phyloP scores from a whole-genome alignment of 1,140 invertebrate genomes.

The Lepidurus arcticus region DNA sequence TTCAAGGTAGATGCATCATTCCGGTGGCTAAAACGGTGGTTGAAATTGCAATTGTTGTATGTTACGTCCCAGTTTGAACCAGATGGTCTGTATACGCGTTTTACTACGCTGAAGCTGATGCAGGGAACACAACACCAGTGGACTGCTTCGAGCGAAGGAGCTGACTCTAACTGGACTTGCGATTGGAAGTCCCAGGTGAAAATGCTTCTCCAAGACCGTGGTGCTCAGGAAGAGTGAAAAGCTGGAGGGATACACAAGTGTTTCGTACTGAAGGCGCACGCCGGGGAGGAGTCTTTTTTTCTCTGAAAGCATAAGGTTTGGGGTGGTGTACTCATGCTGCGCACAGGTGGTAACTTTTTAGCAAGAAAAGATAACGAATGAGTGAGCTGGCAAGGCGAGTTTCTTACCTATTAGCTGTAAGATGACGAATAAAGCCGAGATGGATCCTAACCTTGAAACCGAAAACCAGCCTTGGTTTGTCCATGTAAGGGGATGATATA shows the following conservation, averaged over 20 bases:
- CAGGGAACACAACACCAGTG: neutral
- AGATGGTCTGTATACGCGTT: neutral
- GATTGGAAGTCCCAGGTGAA: neutral
- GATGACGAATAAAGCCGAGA: neutral
- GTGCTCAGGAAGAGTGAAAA: no score
- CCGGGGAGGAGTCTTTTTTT: no score
- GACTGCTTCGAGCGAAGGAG: neutral
- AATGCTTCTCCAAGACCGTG: neutral
- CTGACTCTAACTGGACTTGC: neutral
- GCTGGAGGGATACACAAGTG: no score
- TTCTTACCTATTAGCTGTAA: neutral
- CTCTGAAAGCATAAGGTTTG: no score
- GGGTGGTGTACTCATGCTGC: no score
- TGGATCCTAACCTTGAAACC: constrained; percentile 8
- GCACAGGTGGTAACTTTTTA: no score
- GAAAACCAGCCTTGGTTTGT: neutral
- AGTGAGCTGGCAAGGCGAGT: neutral
- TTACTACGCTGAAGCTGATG: neutral
- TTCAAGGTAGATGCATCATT: no score
- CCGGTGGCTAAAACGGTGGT: neutral
- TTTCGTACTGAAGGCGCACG: no score
- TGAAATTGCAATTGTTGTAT: neutral
- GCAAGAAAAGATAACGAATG: no score
- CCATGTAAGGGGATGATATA: neutral
- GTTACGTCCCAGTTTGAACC: neutral